Base-by-base conservation (phyloP, 2,888 invertebrate genomes). In the Drosophila picticornis region DNA sequence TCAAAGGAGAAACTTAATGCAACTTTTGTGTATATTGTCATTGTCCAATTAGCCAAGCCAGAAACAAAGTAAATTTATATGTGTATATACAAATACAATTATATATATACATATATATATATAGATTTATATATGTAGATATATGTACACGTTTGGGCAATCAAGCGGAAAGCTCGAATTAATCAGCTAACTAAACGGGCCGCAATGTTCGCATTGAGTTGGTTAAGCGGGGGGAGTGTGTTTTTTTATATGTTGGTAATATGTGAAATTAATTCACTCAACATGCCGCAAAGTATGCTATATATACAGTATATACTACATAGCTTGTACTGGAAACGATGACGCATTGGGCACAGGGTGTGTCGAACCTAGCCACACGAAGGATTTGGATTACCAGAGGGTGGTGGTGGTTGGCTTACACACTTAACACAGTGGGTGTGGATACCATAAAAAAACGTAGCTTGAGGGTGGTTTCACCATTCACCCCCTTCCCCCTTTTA, bases 221-320 rank as follows among this genome's bases (percentile, higher is more conserved):
- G 51, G 61, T 25, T 56, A 22, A 31, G 53, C 71, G 56, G 16
- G 25, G 27, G 50, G 19, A 11, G 25, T 29, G 27, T 27, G 29
- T n/a, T 11, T 43, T 19, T 56, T 38, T 40, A 27, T 57, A 57
- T 38, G 34, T 5, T 48, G 61, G 34, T 52, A 72, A 63, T 77
- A 80, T 77, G 70, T 80, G 80, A 86, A 81, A 86, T 84, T 85
- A 85, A 85, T 86, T 85, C 78, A 79, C 84, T 84, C 82, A 84
- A 84, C 84, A 81, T 77, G 78, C 77, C 81, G 52, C 76, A 77
- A 81, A 84, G 83, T 83, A 84, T 82, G 82, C 70, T 62, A 62
- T 13, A 46, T 9, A 46, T 46, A 46, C 16, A 25, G 13, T 13
- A 25, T 46, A 27, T 5, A 27, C 16, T 32, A 40, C 2, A 4